phyloP scores from a whole-genome alignment of 1,140 invertebrate species.

The Gryllus bimaculatus region DNA sequence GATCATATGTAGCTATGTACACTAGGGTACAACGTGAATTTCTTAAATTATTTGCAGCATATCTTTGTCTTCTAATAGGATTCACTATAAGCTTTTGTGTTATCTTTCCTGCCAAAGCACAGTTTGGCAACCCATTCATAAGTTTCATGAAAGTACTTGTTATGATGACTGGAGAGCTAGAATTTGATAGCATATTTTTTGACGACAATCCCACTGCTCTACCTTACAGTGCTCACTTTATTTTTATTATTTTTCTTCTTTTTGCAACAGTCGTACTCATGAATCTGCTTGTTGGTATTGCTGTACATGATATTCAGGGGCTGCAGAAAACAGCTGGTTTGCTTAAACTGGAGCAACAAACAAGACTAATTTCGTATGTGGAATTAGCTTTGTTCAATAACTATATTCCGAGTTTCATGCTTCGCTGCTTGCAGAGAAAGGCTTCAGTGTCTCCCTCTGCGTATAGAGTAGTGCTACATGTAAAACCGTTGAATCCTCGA shows the following conservation, averaged over 20 bases:
- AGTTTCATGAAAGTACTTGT: conserved; percentile 72
- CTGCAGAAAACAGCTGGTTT: conserved; percentile 65
- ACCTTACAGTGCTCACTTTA: conserved; percentile 56
- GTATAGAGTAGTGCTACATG: conserved; percentile 63
- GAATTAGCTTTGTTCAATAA: conserved; percentile 59
- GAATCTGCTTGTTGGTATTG: conserved; percentile 71
- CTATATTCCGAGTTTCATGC: conserved; percentile 53
- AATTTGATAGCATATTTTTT: conserved; percentile 52
- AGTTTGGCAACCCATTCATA: conserved; percentile 67
- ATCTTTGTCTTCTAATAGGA: conserved; percentile 71
- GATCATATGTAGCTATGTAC: conserved; percentile 80
- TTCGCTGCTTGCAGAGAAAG: conserved; percentile 60
- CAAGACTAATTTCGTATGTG: conserved; percentile 64
- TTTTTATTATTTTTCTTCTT: conserved; percentile 60
- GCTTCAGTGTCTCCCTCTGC: conserved; percentile 65
- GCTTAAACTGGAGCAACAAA: conserved; percentile 65
- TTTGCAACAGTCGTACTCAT: conserved; percentile 73
- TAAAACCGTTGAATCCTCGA: conserved; percentile 67
- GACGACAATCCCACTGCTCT: conserved; percentile 50
- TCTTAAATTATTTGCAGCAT: conserved; percentile 69
- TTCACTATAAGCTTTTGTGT: conserved; percentile 81
- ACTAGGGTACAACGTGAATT: conserved; percentile 77
- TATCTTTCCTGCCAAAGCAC: conserved; percentile 67
- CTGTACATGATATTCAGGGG: conserved; percentile 69
- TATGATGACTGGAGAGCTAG: conserved; percentile 83